phyloP scores from a whole-genome alignment of 2,113 vertebrate genomes.

The Barbus barbus region DNA sequence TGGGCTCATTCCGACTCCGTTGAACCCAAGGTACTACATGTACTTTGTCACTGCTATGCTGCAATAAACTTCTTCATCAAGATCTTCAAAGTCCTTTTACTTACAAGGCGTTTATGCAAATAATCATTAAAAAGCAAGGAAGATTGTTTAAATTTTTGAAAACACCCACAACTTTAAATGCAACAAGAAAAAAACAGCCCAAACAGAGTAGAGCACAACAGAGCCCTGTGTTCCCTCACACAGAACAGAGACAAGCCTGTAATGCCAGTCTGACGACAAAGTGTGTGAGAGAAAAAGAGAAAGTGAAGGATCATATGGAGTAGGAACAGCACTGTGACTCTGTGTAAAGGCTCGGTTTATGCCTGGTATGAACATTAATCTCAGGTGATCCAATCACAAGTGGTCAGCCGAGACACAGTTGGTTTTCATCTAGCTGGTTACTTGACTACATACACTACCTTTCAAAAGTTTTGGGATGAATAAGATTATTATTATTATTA shows the following conservation, averaged over 20 bases:
- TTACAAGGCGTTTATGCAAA: too few species aligned
- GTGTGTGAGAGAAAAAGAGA: constrained; percentile 19
- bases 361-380: neutral
- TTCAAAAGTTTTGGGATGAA: neutral
- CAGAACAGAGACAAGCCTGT: neutral
- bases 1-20: too few species aligned
- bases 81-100: too few species aligned
- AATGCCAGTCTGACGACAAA: constrained; percentile 2
- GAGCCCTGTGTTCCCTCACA: neutral
- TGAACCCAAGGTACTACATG: too few species aligned
- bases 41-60: too few species aligned
- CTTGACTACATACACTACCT: neutral
- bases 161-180: constrained; percentile 29
- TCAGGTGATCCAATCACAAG: neutral
- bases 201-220: constrained; percentile 42
- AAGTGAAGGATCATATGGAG: neutral
- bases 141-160: constrained; percentile 42
- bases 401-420: neutral
- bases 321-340: neutral
- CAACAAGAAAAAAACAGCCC: constrained; percentile 28
- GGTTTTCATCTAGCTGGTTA: neutral
- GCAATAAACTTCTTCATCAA: too few species aligned
- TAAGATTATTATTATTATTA: neutral
- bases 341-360: too few species aligned
- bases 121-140: neutral